phyloP scores from a whole-genome alignment of 1,140 invertebrate genomes.

The Paramacrobiotus metropolitanus region DNA sequence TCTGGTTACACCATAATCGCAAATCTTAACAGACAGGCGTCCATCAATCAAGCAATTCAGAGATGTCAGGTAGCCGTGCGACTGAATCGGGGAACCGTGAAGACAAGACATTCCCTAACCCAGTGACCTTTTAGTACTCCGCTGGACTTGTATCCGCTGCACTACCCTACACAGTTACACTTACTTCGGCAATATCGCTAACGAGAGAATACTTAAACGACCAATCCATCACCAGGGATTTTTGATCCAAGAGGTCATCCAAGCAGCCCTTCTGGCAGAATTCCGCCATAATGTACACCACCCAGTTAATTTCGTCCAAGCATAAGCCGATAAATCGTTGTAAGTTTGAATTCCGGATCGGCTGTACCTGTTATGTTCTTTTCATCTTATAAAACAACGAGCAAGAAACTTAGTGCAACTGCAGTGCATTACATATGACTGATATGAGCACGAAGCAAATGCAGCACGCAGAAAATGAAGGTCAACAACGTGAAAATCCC shows the following conservation, averaged over 20 bases:
- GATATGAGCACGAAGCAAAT: no score
- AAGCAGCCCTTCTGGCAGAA: constrained; percentile 54
- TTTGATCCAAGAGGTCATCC: constrained; percentile 51
- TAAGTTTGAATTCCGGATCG: neutral
- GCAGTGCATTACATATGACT: no score
- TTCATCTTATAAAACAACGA: neutral
- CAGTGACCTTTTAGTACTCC: no score
- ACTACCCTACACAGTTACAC: no score
- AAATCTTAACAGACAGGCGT: neutral
- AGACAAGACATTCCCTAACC: neutral
- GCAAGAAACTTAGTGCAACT: no score
- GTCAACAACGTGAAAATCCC: no score
- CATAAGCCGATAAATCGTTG: neutral
- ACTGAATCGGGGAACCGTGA: neutral
- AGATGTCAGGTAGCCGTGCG: neutral
- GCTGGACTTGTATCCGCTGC: no score
- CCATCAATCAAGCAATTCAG: neutral
- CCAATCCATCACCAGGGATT: constrained; percentile 58
- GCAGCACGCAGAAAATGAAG: no score
- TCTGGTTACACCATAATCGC: neutral
- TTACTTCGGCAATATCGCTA: constrained; percentile 60
- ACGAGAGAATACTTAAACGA: constrained; percentile 64
- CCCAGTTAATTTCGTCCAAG: neutral
- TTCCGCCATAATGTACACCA: constrained; percentile 23
- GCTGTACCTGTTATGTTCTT: neutral